These are phyloP conservation scores for Heliconius eleuchia DNA, from an alignment of 1,140 invertebrate genomes.

Conservation along the genomic window DNA sequence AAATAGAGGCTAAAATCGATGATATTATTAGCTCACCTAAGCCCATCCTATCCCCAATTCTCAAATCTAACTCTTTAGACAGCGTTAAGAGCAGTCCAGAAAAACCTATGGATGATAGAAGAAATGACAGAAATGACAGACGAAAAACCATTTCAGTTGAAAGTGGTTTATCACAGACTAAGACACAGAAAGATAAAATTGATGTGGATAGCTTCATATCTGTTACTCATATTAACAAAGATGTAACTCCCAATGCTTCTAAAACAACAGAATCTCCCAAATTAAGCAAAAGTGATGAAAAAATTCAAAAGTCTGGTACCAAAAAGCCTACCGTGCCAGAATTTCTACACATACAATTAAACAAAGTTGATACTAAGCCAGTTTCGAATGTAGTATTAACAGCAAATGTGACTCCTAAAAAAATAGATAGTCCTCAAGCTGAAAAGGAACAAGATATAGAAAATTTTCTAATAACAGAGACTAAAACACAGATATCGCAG, in stretches of 20 bases:
- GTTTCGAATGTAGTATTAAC: constrained; percentile 83
- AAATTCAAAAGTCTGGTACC: constrained; percentile 57
- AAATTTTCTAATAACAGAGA: constrained; percentile 57
- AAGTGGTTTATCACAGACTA: constrained; percentile 67
- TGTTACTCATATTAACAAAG: constrained; percentile 72
- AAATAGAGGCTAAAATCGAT: constrained; percentile 80
- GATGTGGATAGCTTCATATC: constrained; percentile 71
- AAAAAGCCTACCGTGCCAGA: constrained; percentile 82
- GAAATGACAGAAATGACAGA: constrained; percentile 54
- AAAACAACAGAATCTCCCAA: constrained; percentile 57
- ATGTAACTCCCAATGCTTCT: constrained; percentile 45
- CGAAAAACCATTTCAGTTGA: constrained; percentile 79
- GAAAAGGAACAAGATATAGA: constrained; percentile 64
- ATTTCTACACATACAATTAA: constrained; percentile 86
- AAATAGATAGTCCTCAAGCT: constrained; percentile 62
- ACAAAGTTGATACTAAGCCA: constrained; percentile 84
- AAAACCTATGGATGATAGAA: constrained; percentile 67
- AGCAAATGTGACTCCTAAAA: constrained; percentile 79
- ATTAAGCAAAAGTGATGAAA: constrained; percentile 72
- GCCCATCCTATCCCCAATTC: constrained; percentile 74
- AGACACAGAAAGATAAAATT: constrained; percentile 56
- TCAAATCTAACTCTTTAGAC: constrained; percentile 82
- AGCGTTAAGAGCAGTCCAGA: constrained; percentile 82
- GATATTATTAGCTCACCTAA: constrained; percentile 80
- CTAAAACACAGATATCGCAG: constrained; percentile 43